Evolutionary conservation across 1,140 invertebrate species (phyloP), one percentile per base, ranked within the genome.

Genomic region (Drosophila yakuba): DNA sequence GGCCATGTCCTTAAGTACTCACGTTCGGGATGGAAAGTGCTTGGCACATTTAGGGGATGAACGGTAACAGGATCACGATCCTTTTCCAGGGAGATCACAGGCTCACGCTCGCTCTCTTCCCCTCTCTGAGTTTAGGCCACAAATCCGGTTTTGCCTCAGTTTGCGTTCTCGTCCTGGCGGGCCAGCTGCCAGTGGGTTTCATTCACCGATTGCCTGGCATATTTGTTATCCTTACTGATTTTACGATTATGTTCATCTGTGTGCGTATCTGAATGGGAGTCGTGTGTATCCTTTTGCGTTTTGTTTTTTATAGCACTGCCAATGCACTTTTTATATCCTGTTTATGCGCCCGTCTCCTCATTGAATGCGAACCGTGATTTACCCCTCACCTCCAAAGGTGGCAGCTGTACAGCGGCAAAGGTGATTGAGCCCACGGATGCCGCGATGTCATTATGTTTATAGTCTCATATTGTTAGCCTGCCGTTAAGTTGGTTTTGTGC

Each of bases 281-380:
- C 20, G 43, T 63, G 38, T 73, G 76, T 78, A 78, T 78, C 74
- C 74, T 77, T 82, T 63, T 77, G 71, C 59, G 51, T 66, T 71
- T 48, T 28, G 36, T 67, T 67, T 44, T 68, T 74, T 59, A 72
- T 54, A 61, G 64, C 81, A 59, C 74, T 90, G 74, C 56, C 77
- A 86, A 84, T 86, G 85, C 85, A 90, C 64, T 90, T 90, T 82
- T 86, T 90, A 85, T 90, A 90, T 90, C 86, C 85, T 90, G 85
- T 90, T 90, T 90, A 90, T 90, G 74, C 61, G 68, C 75, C 64
- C 79, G 78, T 69, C 77, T 76, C 74, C 68, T 20, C 45, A 74
- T 74, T 62, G 62, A 83, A 83, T 83, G 67, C 58, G 51, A 63
- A 62, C 61, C 74, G 47, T 74, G 81, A 85, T 85, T 80, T 77